These are phyloP conservation scores for Acanthaster planci DNA, from an alignment of 35 echinoderm and acorn worm genomes.

Conservation along the genomic window DNA sequence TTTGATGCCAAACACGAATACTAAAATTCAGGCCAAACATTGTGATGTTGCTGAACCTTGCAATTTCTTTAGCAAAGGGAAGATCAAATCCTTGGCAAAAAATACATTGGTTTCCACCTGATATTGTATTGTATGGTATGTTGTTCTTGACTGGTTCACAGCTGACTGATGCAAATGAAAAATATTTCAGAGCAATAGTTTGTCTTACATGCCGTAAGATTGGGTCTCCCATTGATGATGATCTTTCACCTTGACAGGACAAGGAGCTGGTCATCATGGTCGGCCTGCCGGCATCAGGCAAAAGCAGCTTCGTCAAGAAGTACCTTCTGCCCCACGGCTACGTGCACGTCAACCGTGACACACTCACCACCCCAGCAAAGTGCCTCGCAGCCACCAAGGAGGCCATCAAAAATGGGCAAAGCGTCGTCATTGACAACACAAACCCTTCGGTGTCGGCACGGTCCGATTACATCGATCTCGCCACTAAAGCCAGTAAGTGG, in stretches of 20 bases:
- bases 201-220: too few species aligned
- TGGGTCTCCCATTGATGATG: too few species aligned
- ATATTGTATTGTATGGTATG: too few species aligned
- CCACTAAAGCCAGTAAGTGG: constrained; percentile 77
- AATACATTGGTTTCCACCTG: too few species aligned
- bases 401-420: constrained; percentile 76
- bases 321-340: constrained; percentile 78
- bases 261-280: constrained; percentile 87
- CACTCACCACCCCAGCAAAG: constrained; percentile 81
- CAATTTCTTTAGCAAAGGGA: too few species aligned
- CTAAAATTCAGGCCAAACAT: too few species aligned
- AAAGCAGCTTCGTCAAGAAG: constrained; percentile 69
- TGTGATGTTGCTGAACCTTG: too few species aligned
- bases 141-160: too few species aligned
- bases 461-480: constrained; percentile 58
- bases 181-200: too few species aligned
- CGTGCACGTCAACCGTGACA: constrained; percentile 81
- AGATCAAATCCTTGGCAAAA: too few species aligned
- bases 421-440: constrained; percentile 90
- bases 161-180: too few species aligned
- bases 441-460: constrained; percentile 71
- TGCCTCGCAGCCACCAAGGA: constrained; percentile 69
- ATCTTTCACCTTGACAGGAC: constrained; percentile 29
- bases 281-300: constrained; percentile 87
- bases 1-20: too few species aligned